Conservation (phyloP, 92 coral and sea anemone genomes). For the Muricea muricata region DNA sequence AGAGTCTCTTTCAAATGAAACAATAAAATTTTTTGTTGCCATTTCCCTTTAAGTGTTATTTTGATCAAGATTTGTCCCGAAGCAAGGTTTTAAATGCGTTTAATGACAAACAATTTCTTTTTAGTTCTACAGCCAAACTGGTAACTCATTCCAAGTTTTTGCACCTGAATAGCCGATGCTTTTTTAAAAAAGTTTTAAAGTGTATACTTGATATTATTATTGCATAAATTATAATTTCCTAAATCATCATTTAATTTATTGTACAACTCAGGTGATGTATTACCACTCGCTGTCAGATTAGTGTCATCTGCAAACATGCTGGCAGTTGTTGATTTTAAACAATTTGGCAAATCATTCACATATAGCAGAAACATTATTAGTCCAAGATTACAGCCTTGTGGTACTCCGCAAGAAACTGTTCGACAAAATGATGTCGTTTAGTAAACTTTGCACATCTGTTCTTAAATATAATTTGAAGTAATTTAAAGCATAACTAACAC, state of each 20-base stretch:
- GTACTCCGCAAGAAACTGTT: constrained; percentile 44
- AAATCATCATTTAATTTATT: constrained; percentile 18
- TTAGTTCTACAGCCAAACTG: too few species aligned
- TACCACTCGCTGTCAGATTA: constrained; percentile 36
- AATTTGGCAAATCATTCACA: constrained; percentile 69
- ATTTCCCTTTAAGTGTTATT: too few species aligned
- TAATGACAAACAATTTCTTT: too few species aligned
- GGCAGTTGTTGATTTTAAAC: constrained; percentile 43
- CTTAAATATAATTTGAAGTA: constrained; percentile 34
- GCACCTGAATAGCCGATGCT: too few species aligned
- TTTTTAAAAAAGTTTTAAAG: too few species aligned
- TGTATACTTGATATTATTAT: too few species aligned
- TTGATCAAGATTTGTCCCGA: too few species aligned
- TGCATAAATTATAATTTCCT: not conserved
- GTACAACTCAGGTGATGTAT: not conserved
- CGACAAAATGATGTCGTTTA: constrained; percentile 7
- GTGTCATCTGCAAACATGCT: constrained; percentile 64
- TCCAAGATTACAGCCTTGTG: constrained; percentile 69
- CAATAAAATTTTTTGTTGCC: too few species aligned
- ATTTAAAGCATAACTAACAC: constrained; percentile 17
- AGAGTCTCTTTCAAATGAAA: too few species aligned
- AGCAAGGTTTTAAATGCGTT: too few species aligned
- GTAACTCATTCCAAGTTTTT: too few species aligned
- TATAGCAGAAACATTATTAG: constrained; percentile 58
- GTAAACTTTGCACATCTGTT: constrained; percentile 27